These are phyloP conservation scores for Rugalucina vietnamica DNA, from an alignment of 2,888 invertebrate species.

Conservation along the genomic window DNA sequence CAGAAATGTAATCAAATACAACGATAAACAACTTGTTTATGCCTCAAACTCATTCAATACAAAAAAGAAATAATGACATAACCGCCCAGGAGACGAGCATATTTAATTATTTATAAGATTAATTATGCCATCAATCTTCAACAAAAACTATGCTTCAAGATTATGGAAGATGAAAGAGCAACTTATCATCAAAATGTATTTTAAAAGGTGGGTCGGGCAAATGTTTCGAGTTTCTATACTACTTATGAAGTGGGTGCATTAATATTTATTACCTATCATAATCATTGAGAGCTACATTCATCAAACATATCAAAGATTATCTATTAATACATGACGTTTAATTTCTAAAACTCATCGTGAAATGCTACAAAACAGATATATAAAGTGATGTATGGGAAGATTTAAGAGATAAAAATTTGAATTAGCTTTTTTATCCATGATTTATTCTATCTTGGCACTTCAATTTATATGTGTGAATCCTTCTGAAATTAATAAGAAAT, in stretches of 20 bases:
- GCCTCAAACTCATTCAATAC: too few species aligned
- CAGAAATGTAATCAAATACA: too few species aligned
- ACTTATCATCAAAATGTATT: constrained; percentile 2
- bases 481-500: constrained; percentile 49
- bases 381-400: constrained; percentile 54
- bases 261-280: constrained; percentile 46
- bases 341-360: constrained; percentile 56
- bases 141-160: constrained; percentile 5
- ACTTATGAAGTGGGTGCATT: constrained; percentile 26
- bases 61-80: background rate
- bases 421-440: background rate
- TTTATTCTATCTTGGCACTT: background rate
- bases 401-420: background rate
- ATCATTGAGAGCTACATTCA: constrained; percentile 35
- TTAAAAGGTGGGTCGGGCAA: background rate
- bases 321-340: constrained; percentile 44
- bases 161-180: constrained; percentile 8
- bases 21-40: too few species aligned
- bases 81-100: background rate
- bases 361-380: constrained; percentile 62
- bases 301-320: constrained; percentile 38
- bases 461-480: background rate
- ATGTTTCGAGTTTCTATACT: constrained; percentile 10
- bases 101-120: constrained; percentile 14
- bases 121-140: constrained; percentile 12